These are phyloP conservation scores for Indicator maculatus DNA, from an alignment of 2,113 vertebrate genomes.

Conservation along the genomic window DNA sequence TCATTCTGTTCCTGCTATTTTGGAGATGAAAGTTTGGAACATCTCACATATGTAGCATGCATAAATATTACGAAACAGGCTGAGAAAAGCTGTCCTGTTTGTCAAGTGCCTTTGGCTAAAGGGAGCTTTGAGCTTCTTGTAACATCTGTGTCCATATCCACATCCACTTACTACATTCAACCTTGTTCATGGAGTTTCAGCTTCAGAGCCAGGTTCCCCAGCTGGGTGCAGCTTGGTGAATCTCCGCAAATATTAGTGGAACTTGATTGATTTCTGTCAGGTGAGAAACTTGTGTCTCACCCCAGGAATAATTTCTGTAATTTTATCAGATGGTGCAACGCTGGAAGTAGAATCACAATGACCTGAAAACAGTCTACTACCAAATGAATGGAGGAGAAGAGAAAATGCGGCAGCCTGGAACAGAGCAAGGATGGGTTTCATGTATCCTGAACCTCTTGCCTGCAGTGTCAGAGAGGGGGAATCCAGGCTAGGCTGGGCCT, in stretches of 20 bases:
- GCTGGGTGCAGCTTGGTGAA: rapidly evolving
- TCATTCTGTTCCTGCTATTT: conserved; percentile 19
- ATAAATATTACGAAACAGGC: background rate
- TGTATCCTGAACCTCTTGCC: background rate
- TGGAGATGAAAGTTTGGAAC: conserved; percentile 56
- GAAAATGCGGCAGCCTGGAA: background rate
- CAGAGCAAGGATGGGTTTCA: background rate
- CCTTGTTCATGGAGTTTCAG: background rate
- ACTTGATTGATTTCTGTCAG: background rate
- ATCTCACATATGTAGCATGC: conserved; percentile 14
- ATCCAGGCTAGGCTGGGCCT: background rate
- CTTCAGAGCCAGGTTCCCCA: background rate
- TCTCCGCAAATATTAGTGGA: background rate
- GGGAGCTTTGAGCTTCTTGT: background rate
- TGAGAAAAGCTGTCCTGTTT: conserved; percentile 29
- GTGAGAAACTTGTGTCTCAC: background rate
- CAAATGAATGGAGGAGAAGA: background rate
- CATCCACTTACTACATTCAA: background rate
- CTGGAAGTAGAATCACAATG: background rate
- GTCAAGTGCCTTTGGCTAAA: conserved; percentile 33
- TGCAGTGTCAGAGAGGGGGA: background rate
- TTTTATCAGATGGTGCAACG: background rate
- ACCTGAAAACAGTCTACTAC: background rate
- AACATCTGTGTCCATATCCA: background rate
- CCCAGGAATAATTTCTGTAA: background rate